These are phyloP conservation scores for Noctuana brunneofusca DNA, from an alignment of 2,888 invertebrate genomes.

Conservation along the genomic window DNA sequence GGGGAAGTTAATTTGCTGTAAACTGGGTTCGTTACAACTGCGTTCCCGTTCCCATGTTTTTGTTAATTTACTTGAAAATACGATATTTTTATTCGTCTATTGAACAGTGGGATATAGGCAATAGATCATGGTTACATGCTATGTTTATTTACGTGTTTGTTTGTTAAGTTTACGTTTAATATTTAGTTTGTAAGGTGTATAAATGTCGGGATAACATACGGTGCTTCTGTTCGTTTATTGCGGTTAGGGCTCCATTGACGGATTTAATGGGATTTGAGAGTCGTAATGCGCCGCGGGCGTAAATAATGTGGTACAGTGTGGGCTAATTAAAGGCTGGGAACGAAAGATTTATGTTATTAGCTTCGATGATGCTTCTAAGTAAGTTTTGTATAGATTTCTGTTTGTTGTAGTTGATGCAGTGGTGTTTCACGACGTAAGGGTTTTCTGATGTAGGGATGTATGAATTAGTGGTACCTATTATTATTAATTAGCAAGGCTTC, in stretches of 20 bases:
- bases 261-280: conserved; percentile 44
- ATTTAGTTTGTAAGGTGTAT: conserved; percentile 13
- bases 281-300: conserved; percentile 7
- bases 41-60: neutral
- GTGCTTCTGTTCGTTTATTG: conserved; percentile 16
- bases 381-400: neutral
- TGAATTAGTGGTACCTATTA: too few species aligned
- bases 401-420: too few species aligned
- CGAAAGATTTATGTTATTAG: conserved; percentile 24
- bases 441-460: too few species aligned
- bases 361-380: neutral
- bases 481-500: too few species aligned
- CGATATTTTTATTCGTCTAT: neutral
- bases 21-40: conserved; percentile 13
- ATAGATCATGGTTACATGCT: neutral
- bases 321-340: conserved; percentile 16
- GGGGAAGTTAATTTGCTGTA: conserved; percentile 22
- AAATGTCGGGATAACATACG: conserved; percentile 11
- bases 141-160: conserved; percentile 23
- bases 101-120: neutral
- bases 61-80: conserved; percentile 8
- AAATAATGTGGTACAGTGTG: conserved; percentile 18
- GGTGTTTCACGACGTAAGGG: too few species aligned
- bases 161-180: neutral
- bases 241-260: conserved; percentile 13